Conservation (phyloP, 2,113 vertebrate species). For the Picathartes gymnocephalus region DNA sequence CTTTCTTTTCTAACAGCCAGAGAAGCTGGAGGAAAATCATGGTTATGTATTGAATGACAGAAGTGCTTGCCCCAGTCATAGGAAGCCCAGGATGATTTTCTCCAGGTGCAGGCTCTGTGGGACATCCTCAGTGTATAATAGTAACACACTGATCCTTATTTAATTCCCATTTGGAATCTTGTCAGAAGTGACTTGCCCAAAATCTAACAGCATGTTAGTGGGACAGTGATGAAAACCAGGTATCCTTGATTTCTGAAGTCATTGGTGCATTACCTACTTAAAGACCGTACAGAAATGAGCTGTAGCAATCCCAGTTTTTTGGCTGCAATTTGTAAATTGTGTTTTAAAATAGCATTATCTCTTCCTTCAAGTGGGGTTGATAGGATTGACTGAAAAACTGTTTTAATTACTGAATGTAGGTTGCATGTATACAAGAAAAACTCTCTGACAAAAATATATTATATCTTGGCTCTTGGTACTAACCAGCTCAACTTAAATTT, state of each 20-base stretch:
- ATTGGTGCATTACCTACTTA: neutral
- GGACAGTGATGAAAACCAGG: neutral
- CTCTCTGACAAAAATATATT: slow-evolving; percentile 62
- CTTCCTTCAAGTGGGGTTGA: neutral
- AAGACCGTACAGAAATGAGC: neutral
- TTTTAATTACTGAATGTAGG: slow-evolving; percentile 26
- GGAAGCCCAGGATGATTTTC: neutral
- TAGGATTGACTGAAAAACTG: neutral
- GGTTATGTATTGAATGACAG: neutral
- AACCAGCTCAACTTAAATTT: slow-evolving; percentile 66
- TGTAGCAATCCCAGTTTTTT: neutral
- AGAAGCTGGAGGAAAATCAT: neutral
- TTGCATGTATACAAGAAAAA: neutral
- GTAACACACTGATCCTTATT: neutral
- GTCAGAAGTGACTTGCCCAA: neutral
- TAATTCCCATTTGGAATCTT: neutral
- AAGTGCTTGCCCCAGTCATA: neutral
- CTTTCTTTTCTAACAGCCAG: neutral
- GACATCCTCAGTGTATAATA: neutral
- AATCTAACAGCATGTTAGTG: neutral
- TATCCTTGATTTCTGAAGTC: neutral
- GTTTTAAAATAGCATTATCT: neutral
- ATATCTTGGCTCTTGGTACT: slow-evolving; percentile 44
- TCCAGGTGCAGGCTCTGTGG: neutral
- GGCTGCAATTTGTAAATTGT: neutral